These are phyloP conservation scores for Oryzaephilus surinamensis DNA, from an alignment of 1,140 invertebrate species.

Conservation along the genomic window DNA sequence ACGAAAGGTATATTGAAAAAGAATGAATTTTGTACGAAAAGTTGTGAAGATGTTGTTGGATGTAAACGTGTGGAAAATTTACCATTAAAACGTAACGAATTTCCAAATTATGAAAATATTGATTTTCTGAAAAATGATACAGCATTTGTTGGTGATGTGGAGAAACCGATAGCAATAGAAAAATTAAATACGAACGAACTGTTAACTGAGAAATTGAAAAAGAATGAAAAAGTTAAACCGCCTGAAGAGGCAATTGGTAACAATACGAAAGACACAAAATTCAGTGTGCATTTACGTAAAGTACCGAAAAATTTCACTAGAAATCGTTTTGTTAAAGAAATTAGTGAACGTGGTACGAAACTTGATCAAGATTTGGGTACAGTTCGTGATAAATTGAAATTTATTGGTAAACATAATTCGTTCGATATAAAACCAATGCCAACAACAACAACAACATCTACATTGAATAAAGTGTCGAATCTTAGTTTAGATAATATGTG, in stretches of 20 bases:
- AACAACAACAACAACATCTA: background rate
- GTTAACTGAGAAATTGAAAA: conserved; percentile 5
- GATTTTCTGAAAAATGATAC: conserved; percentile 29
- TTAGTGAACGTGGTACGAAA: conserved; percentile 4
- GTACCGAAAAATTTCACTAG: conserved; percentile 34
- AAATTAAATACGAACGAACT: no score
- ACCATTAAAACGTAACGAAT: no score
- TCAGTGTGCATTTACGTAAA: conserved; percentile 21
- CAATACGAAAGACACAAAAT: conserved; percentile 8
- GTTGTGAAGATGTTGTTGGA: background rate
- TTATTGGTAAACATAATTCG: conserved; percentile 13
- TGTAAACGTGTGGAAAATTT: no score
- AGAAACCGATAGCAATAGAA: conserved; percentile 25
- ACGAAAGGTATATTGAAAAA: no score
- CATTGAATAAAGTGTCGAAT: conserved; percentile 14
- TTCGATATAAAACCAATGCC: conserved; percentile 12
- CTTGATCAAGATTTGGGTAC: no score
- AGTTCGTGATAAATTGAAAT: conserved; percentile 14
- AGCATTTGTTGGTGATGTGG: conserved; percentile 14
- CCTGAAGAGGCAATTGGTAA: background rate
- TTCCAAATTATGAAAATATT: conserved; percentile 30
- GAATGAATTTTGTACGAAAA: no score
- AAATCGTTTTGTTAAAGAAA: conserved; percentile 24
- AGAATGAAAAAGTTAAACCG: conserved; percentile 7
- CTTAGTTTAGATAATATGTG: conserved; percentile 24